Base-by-base conservation (phyloP, 2,113 vertebrate genomes). In the Siniperca knerii region DNA sequence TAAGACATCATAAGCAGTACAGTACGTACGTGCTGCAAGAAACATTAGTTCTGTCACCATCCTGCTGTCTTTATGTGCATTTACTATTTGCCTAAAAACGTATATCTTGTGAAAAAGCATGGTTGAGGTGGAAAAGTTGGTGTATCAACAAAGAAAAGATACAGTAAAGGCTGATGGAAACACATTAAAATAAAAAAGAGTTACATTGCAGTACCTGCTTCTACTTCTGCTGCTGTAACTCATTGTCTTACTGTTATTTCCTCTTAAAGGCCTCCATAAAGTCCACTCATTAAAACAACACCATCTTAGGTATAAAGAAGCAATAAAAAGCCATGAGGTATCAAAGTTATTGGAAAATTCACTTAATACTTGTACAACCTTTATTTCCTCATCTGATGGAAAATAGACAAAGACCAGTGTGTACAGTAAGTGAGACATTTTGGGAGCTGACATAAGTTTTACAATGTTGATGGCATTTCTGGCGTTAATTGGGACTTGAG, bases 401-500 rank as follows among this genome's bases (percentile, higher is more conserved):
- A 21, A 77, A 73, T 0, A 60, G 37, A 11, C 25, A 10, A 9
- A 0, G 0, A 57, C 18, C 1, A 42, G 16, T 13, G 42, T 46
- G 57, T 4, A 37, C 13, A 60, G 13, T 44, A 13, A 61, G 21
- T 5, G 46, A 54, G 15, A 55, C 33, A 35, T 68, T 81, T 67
- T 29, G 20, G 10, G 64, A 29, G 71, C 35, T 55, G 65, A 48
- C 21, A 33, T 20, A 42, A 20, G 2, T 55, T 85, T 65, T 18
- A 65, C 46, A 74, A 70, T 37, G 71, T 25, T 37, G 75, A 57
- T n/a, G 57, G 44, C 11, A 4, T 78, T 40, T 37, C 70, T 29
- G 57, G 9, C 21, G 4, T 25, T 50, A 80, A 77, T 15, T 52
- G 68, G 42, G 57, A 70, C 29, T 68, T 13, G 37, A 85, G 46